Evolutionary conservation across 1,140 invertebrate species (phyloP).

Genomic region (Trichonephila clavipes): DNA sequence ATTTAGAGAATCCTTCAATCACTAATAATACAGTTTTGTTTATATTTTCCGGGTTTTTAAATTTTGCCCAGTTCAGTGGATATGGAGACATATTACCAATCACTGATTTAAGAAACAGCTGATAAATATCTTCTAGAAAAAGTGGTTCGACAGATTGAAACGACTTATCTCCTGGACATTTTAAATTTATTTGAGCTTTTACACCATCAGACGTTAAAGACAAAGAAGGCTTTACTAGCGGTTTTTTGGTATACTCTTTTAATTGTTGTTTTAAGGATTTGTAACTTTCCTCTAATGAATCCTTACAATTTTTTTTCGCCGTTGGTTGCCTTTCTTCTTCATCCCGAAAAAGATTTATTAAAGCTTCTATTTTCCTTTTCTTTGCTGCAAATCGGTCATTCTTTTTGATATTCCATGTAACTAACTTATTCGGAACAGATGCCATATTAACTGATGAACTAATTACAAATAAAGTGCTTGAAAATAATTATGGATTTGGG

Average conservation of each 20-base stretch:
- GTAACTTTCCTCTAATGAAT: background rate
- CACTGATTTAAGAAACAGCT: slow-evolving; percentile 12
- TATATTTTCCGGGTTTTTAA: slow-evolving; percentile 44
- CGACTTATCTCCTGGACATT: background rate
- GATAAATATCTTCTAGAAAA: slow-evolving; percentile 62
- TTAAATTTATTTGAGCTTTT: slow-evolving; percentile 27
- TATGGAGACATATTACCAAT: slow-evolving; percentile 39
- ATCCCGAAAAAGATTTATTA: background rate
- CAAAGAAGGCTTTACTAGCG: background rate
- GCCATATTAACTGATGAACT: background rate
- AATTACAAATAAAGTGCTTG: background rate
- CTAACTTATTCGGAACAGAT: background rate
- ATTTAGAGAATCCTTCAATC: slow-evolving; percentile 63
- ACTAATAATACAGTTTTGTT: slow-evolving; percentile 69
- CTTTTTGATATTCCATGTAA: slow-evolving; percentile 35
- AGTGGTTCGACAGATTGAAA: background rate
- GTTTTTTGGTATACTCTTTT: slow-evolving; percentile 42
- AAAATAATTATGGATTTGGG: no score
- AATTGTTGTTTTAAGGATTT: slow-evolving; percentile 54
- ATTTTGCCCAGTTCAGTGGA: slow-evolving; percentile 52
- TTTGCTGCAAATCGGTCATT: background rate
- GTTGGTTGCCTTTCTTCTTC: background rate
- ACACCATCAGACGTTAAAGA: background rate
- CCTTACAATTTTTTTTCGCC: background rate
- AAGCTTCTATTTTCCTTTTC: slow-evolving; percentile 70